Base-by-base conservation (phyloP, 2,797 vertebrate genomes). In the Hapalemur alaotrensis region DNA sequence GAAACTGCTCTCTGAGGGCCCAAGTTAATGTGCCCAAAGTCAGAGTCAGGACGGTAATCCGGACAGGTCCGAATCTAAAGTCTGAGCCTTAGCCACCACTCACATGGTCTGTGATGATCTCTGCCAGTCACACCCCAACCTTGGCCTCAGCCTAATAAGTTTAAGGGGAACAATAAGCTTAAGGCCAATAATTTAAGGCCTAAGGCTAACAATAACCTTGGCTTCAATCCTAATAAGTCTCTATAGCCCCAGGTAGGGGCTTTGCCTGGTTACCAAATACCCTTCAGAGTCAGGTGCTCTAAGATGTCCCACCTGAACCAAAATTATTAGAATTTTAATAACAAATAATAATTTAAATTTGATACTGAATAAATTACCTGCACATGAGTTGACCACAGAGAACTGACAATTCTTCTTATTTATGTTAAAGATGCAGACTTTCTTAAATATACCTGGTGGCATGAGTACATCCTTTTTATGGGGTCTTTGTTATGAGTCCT, bases 401-500 rank as follows among this genome's bases (percentile, higher is more conserved):
- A 38, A 13, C 46, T 69, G 76, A 78, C 65, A 87, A 67, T 93
- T 95, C 48, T 61, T 95, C 76, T 57, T 80, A 43, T 80, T 91
- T 61, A 23, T 5, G 9, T 63, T 54, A 59, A 84, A 46, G 61
- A 93, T 43, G 41, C 65, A 95, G 76, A 81, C n/a, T 81, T 76
- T 87, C 48, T 76, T 73, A 91, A 75, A 32, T 84, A 61, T 67
- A 38, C 61, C 84, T 89, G 57, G 90, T 30, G 70, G 28, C 7
- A 28, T n/a, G 67, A 87, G 23, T 30, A 28, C 17, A 80, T 65
- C 35, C 52, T 85, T 76, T 63, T 85, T 72, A 89, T 61, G 67
- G 43, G 41, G 65, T 23, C 72, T 20, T 94, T 96, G 80, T 63
- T 90, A 96, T 69, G 76, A 95, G 87, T 43, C 32, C 46, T 96